Conservation (phyloP, 2,888 invertebrate genomes). For the Keiferia lycopersicella region DNA sequence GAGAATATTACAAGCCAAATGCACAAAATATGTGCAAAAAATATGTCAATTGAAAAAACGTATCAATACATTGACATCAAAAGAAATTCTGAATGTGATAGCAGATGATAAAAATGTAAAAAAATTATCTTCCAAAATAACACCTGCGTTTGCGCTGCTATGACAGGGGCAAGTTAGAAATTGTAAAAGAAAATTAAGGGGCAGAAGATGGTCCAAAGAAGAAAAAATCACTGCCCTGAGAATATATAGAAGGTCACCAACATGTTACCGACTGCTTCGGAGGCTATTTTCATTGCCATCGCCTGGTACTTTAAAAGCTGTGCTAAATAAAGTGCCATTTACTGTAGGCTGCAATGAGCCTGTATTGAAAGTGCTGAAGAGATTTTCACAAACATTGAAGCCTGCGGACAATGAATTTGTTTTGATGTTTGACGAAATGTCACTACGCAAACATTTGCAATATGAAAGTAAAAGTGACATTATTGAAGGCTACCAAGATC, state of each 20-base stretch:
- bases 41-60: slow-evolving; percentile 17
- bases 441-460: slow-evolving; percentile 24
- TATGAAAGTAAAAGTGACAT: slow-evolving; percentile 24
- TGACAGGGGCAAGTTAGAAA: slow-evolving; percentile 26
- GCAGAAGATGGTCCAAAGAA: slow-evolving; percentile 20
- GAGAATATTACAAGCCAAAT: slow-evolving; percentile 2
- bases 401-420: too few species aligned
- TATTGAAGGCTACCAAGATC: slow-evolving; percentile 28
- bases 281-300: slow-evolving; percentile 38
- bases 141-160: slow-evolving; percentile 12
- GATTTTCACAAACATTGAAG: not conserved
- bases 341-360: slow-evolving; percentile 33
- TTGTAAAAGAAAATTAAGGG: slow-evolving; percentile 6
- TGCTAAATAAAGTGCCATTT: slow-evolving; percentile 31
- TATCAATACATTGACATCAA: slow-evolving; percentile 1
- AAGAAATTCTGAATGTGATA: not conserved
- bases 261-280: slow-evolving; percentile 37
- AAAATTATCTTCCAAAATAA: slow-evolving; percentile 15
- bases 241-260: slow-evolving; percentile 38
- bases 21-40: slow-evolving; percentile 16
- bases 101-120: slow-evolving; percentile 6
- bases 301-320: too few species aligned
- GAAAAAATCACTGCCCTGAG: slow-evolving; percentile 24
- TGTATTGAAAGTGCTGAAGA: slow-evolving; percentile 33
- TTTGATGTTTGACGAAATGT: slow-evolving; percentile 28